A percentile compares a stretch with the other conserved stretches of the same genome.
Conservation (phyloP, 2,113 vertebrate genomes). For the Hiodon tergisus region DNA sequence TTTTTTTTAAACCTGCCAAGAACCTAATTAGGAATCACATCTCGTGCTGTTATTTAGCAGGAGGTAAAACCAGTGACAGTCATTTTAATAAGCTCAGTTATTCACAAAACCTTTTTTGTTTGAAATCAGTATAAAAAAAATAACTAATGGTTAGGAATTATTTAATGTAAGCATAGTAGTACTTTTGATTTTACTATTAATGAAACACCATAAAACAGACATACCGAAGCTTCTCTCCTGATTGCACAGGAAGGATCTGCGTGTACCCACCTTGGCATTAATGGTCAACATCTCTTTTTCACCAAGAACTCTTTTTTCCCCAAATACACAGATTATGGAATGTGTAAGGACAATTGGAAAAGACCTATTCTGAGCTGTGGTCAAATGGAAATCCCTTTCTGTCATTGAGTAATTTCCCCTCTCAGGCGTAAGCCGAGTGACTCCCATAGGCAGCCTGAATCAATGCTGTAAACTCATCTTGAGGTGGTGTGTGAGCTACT, state of each 20-base stretch:
- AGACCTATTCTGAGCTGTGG: neutral
- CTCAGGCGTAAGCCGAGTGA: neutral
- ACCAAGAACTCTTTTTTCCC: neutral
- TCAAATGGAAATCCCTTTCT: constrained; percentile 20
- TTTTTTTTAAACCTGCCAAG: constrained; percentile 67
- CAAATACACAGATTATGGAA: neutral
- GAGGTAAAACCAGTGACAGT: constrained; percentile 62
- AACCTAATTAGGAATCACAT: constrained; percentile 76
- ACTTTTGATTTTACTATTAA: neutral
- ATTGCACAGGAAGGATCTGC: neutral
- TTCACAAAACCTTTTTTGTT: neutral
- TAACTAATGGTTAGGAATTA: neutral
- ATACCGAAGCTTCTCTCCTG: neutral
- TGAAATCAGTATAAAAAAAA: neutral
- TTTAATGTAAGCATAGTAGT: neutral
- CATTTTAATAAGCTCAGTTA: neutral
- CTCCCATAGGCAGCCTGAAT: neutral
- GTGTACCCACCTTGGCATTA: neutral
- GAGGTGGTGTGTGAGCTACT: too few species aligned
- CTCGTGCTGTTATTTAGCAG: constrained; percentile 75
- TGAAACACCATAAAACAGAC: neutral
- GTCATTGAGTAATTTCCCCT: neutral
- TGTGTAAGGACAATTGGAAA: neutral
- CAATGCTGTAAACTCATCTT: too few species aligned
- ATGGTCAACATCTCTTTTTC: neutral